A percentile compares a stretch with the other conserved stretches of the same genome.
phyloP scores from a whole-genome alignment of 2,888 invertebrate genomes.

The Gonocerus acuteangulatus region DNA sequence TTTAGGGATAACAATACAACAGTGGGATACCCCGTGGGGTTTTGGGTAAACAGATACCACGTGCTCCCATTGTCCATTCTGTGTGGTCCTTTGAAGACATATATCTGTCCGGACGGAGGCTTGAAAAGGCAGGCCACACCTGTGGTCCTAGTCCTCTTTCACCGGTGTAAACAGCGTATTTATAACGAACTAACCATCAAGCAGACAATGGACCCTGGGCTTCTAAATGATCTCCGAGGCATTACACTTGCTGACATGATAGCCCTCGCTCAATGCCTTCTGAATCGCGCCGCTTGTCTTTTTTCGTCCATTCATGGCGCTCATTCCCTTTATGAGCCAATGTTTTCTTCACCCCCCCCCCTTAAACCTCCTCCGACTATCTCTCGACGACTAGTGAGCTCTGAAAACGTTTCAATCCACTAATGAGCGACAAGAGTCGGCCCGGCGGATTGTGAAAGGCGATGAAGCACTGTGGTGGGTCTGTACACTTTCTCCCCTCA shows the following conservation, averaged over 20 bases:
- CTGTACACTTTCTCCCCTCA: neutral
- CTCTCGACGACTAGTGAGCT: neutral
- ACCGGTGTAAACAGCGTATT: conserved; percentile 17
- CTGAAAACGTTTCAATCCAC: neutral
- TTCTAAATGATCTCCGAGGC: neutral
- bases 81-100: conserved; percentile 6
- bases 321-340: neutral
- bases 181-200: conserved; percentile 16
- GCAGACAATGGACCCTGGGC: neutral
- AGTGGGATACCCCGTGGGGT: neutral
- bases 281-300: neutral
- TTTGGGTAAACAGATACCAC: conserved; percentile 22
- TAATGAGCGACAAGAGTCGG: neutral
- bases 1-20: too few species aligned
- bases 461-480: neutral
- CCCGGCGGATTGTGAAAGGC: neutral
- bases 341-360: neutral
- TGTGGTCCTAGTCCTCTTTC: neutral
- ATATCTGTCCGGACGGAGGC: neutral
- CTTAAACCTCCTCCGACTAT: neutral
- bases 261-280: neutral
- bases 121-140: neutral
- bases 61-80: conserved; percentile 8
- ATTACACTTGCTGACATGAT: neutral
- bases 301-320: neutral